A percentile compares a stretch with the other conserved stretches of the same genome.
Evolutionary conservation across 2,113 vertebrate species (phyloP).

Genomic region (Aspiorhynchus laticeps): DNA sequence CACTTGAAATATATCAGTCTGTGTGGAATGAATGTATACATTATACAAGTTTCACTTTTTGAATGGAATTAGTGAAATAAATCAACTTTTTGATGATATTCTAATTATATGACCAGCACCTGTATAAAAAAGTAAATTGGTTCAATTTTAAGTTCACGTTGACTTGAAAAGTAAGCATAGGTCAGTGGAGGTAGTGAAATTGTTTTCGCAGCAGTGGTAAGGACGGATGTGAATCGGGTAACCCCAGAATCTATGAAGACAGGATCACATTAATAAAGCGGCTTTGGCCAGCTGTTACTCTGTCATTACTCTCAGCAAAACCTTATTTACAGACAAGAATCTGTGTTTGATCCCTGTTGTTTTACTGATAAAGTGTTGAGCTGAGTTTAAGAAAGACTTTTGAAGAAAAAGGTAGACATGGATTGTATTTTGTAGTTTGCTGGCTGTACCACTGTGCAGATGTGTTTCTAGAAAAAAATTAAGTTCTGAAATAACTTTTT

Average conservation of each 20-base stretch:
- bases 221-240: constrained; percentile 30
- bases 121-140: neutral
- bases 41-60: too few relatives aligned
- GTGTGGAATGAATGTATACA: too few relatives aligned
- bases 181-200: neutral
- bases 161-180: neutral
- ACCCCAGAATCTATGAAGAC: neutral
- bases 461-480: neutral
- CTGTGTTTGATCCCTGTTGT: constrained; percentile 17
- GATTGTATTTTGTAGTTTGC: constrained; percentile 20
- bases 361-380: constrained; percentile 17
- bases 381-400: constrained; percentile 24
- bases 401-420: neutral
- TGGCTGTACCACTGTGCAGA: neutral
- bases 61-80: too few relatives aligned
- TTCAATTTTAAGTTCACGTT: neutral
- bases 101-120: too few relatives aligned
- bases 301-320: constrained; percentile 26
- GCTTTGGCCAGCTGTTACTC: constrained; percentile 17
- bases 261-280: constrained; percentile 30
- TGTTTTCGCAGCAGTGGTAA: neutral
- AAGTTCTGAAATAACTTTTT: too few relatives aligned
- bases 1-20: too few relatives aligned
- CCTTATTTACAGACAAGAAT: constrained; percentile 8
- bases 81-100: too few relatives aligned